A percentile compares a stretch with the other conserved stretches of the same genome.
Evolutionary conservation across 2,888 invertebrate genomes (phyloP).

Genomic region (Rhingia campestris): DNA sequence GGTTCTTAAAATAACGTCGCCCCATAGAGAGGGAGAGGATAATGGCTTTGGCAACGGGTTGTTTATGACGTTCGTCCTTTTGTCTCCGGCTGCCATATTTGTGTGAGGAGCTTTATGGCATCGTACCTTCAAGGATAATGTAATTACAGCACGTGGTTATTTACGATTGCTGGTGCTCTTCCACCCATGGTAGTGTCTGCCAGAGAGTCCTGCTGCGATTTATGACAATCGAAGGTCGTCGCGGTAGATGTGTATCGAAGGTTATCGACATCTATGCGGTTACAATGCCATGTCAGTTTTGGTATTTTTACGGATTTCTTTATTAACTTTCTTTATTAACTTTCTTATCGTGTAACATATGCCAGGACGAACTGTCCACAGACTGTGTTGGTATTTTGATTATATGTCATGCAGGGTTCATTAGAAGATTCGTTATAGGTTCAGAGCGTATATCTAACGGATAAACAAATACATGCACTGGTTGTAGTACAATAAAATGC

Average conservation of each 20-base stretch:
- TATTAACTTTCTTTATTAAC: slow-evolving; percentile 61
- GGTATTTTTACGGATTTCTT: slow-evolving; percentile 50
- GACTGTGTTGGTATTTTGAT: slow-evolving; percentile 42
- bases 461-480: neutral
- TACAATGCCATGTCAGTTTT: slow-evolving; percentile 24
- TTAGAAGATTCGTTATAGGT: slow-evolving; percentile 34
- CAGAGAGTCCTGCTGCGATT: slow-evolving; percentile 38
- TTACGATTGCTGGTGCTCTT: slow-evolving; percentile 52
- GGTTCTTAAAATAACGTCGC: slow-evolving; percentile 55
- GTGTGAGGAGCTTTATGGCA: neutral
- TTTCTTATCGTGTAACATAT: slow-evolving; percentile 46
- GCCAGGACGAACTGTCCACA: slow-evolving; percentile 18
- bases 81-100: neutral
- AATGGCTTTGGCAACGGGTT: slow-evolving; percentile 61
- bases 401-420: slow-evolving; percentile 41
- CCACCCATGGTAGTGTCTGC: slow-evolving; percentile 11
- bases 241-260: slow-evolving; percentile 18
- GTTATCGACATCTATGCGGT: slow-evolving; percentile 31
- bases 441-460: neutral
- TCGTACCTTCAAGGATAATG: slow-evolving; percentile 40
- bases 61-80: slow-evolving; percentile 43
- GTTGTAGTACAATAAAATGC: neutral
- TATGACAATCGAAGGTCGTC: slow-evolving; percentile 39
- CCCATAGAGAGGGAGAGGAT: slow-evolving; percentile 35
- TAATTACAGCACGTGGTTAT: slow-evolving; percentile 62